A percentile compares a stretch with the other conserved stretches of the same genome.
These are phyloP conservation scores for Oscheius sp. DNA, from an alignment of 2,888 invertebrate species.

Conservation along the genomic window DNA sequence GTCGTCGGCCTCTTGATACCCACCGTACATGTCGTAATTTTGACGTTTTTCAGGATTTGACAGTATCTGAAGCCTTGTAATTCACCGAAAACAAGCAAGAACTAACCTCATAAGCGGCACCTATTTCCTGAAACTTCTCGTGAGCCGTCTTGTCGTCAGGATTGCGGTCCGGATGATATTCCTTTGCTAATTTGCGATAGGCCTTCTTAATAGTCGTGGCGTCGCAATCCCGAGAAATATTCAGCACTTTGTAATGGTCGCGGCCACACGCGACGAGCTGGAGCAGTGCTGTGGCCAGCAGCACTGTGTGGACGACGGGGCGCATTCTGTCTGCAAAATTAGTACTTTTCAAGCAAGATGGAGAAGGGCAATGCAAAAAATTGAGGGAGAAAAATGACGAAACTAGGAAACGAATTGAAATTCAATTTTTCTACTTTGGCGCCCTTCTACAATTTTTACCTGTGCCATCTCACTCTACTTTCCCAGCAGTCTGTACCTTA, in stretches of 20 bases:
- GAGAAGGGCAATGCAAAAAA: background rate
- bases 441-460: too few species aligned
- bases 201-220: slow-evolving; percentile 93
- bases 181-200: slow-evolving; percentile 85
- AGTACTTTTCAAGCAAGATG: too few species aligned
- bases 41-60: slow-evolving; percentile 92
- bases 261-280: slow-evolving; percentile 58
- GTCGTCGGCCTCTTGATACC: slow-evolving; percentile 94
- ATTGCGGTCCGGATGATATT: slow-evolving; percentile 97
- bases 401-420: background rate
- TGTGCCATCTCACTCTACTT: too few species aligned
- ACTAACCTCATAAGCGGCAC: slow-evolving; percentile 71
- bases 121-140: slow-evolving; percentile 82
- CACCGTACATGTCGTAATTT: slow-evolving; percentile 93
- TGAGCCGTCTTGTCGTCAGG: slow-evolving; percentile 91
- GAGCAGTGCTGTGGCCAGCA: slow-evolving; percentile 1
- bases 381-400: background rate
- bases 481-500: too few species aligned
- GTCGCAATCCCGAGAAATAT: slow-evolving; percentile 86
- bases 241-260: slow-evolving; percentile 75
- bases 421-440: background rate
- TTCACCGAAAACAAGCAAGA: background rate
- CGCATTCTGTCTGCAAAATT: background rate
- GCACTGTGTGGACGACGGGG: background rate
- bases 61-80: slow-evolving; percentile 78